Conservation (phyloP, 2,888 invertebrate species). For the Pyrgus malvae region DNA sequence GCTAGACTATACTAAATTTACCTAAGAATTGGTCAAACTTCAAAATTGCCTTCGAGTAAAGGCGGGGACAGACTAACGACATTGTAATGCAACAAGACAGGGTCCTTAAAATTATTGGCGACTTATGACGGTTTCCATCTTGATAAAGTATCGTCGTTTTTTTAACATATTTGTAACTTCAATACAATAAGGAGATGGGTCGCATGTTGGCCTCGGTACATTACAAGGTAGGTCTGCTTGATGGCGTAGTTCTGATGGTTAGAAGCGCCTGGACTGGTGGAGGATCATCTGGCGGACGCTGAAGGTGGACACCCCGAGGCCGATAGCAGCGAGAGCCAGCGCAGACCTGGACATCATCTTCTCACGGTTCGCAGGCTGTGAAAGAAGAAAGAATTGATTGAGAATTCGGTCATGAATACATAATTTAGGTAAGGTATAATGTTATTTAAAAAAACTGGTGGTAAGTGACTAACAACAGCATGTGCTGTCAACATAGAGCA, state of each 20-base stretch:
- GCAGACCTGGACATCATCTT: constrained; percentile 82
- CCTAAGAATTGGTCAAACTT: constrained; percentile 30
- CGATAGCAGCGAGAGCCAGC: constrained; percentile 79
- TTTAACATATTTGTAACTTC: constrained; percentile 15
- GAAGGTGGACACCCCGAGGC: constrained; percentile 83
- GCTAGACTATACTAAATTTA: constrained; percentile 16
- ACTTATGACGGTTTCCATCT: not conserved
- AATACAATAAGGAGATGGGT: constrained; percentile 7
- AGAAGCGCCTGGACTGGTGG: constrained; percentile 68
- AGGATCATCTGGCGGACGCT: constrained; percentile 84
- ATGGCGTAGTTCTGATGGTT: not conserved
- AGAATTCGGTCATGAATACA: not conserved
- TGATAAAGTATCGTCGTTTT: not conserved
- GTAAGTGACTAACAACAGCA: not conserved
- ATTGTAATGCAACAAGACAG: constrained; percentile 11
- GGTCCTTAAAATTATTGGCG: not conserved
- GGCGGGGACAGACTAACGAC: constrained; percentile 2
- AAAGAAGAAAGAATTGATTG: constrained; percentile 35
- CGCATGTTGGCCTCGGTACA: too few relatives aligned
- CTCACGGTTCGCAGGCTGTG: constrained; percentile 77
- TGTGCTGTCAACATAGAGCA: too few relatives aligned
- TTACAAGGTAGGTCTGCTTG: not conserved
- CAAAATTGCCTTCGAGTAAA: constrained; percentile 27
- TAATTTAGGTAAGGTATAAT: too few relatives aligned
- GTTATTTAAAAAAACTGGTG: not conserved